These are phyloP conservation scores for Acridotheres tristis DNA, from an alignment of 2,797 vertebrate species.

Conservation along the genomic window DNA sequence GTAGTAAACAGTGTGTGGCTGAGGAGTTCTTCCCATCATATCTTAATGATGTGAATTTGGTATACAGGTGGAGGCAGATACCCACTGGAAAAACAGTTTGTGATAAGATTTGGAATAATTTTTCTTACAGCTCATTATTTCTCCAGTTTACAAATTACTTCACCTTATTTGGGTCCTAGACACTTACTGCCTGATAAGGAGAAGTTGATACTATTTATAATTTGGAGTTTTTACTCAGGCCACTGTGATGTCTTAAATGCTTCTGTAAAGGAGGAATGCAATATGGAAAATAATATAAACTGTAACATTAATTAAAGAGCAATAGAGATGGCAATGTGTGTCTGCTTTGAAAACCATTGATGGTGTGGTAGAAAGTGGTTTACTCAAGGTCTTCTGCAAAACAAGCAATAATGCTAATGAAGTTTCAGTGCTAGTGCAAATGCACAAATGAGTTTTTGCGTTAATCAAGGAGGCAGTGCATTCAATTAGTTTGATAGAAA, in stretches of 20 bases:
- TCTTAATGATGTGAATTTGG: neutral
- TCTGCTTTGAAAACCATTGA: neutral
- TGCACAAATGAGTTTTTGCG: neutral
- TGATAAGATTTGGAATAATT: neutral
- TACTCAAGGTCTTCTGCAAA: neutral
- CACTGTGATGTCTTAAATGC: neutral
- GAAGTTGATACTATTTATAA: conserved; percentile 14
- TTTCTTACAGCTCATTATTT: neutral
- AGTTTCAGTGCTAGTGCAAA: neutral
- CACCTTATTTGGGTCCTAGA: conserved; percentile 18
- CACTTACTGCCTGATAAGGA: neutral
- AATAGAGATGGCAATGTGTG: neutral
- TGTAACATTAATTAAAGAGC: neutral
- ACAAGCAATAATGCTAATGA: neutral
- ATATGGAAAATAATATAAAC: neutral
- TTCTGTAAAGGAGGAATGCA: neutral
- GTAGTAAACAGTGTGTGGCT: neutral
- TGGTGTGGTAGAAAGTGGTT: neutral
- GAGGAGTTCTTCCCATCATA: neutral
- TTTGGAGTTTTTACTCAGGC: neutral
- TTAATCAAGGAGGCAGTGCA: neutral
- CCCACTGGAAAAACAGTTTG: neutral
- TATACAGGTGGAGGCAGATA: neutral
- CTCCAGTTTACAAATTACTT: neutral
- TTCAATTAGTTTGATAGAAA: neutral